Conservation (phyloP, 2,888 invertebrate genomes). For the Electrophaes corylata region DNA sequence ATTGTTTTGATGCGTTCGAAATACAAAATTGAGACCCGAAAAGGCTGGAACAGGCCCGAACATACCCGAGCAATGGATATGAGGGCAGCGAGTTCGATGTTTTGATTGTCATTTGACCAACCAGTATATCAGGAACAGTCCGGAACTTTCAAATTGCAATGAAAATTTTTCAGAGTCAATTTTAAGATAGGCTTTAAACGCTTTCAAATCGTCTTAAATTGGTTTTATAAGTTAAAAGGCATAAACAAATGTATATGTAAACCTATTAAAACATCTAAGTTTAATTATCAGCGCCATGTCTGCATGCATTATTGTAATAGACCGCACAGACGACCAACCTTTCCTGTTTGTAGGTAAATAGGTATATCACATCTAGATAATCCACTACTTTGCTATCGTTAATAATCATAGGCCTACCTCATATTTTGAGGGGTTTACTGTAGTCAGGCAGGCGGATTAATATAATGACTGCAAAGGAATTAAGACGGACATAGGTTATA, state of each 20-base stretch:
- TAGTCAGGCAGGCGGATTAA: no score
- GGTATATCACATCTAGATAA: background rate
- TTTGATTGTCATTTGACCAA: no score
- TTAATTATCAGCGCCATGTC: background rate
- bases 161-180: background rate
- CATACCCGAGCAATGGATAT: no score
- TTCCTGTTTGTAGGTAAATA: background rate
- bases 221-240: background rate
- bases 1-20: no score
- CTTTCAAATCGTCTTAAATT: background rate
- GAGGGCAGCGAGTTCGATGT: no score
- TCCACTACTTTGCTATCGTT: no score
- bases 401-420: no score
- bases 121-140: background rate
- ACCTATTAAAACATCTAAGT: background rate
- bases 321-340: background rate
- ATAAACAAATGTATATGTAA: background rate
- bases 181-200: background rate
- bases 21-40: no score
- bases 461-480: no score
- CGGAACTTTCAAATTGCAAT: background rate
- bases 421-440: no score
- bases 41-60: no score
- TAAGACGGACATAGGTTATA: no score
- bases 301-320: constrained; percentile 1